phyloP scores from a whole-genome alignment of 2,797 vertebrate species.

The Petrocephalus sullivani region DNA sequence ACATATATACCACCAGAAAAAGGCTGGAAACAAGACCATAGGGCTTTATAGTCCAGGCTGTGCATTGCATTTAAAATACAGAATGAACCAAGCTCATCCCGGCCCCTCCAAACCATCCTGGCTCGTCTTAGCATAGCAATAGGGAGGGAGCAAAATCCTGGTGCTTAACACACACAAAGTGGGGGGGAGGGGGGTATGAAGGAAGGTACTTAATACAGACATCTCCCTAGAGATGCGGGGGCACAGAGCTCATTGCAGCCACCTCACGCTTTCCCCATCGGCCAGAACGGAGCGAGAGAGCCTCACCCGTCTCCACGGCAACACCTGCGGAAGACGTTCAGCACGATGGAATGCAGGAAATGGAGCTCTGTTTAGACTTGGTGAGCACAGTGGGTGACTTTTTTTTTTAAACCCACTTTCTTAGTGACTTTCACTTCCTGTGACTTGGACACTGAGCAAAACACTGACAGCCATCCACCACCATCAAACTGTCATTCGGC shows the following conservation, averaged over 20 bases:
- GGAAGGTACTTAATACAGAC: not conserved
- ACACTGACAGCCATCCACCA: not conserved
- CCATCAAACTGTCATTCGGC: not conserved
- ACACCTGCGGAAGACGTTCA: not conserved
- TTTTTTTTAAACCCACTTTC: not conserved
- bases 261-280: not conserved
- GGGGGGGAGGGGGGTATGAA: not conserved
- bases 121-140: not conserved
- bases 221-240: not conserved
- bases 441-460: not conserved
- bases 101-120: not conserved
- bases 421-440: not conserved
- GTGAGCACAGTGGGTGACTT: not conserved
- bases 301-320: slow-evolving; percentile 7
- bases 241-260: not conserved
- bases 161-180: not conserved
- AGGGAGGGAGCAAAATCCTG: not conserved
- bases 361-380: not conserved
- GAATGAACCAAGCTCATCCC: not conserved
- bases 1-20: not conserved
- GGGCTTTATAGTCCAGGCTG: not conserved
- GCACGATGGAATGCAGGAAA: slow-evolving; percentile 7
- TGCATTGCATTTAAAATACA: not conserved
- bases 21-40: not conserved
- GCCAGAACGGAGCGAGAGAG: not conserved